Evolutionary conservation across 2,113 vertebrate genomes (phyloP).

Genomic region (Propithecus coquereli): DNA sequence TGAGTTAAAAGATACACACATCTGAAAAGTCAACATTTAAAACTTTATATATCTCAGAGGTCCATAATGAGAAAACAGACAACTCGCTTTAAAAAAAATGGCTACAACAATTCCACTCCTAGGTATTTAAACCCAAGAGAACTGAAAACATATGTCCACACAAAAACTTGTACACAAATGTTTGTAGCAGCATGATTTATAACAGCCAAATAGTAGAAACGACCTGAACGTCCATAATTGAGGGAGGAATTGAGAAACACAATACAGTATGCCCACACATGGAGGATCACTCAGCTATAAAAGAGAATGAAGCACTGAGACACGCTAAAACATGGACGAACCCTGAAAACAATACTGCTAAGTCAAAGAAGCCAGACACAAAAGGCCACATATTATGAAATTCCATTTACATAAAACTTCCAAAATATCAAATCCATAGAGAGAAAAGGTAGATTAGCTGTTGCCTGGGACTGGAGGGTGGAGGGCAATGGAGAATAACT

Average conservation of each 20-base stretch:
- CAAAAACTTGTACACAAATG: neutral
- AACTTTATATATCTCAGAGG: neutral
- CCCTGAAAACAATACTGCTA: neutral
- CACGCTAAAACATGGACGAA: neutral
- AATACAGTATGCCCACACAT: neutral
- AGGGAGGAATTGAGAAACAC: neutral
- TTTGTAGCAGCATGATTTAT: neutral
- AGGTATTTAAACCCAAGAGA: neutral
- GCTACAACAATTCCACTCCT: neutral
- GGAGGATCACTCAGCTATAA: neutral
- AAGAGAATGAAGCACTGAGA: neutral
- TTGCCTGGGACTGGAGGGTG: no score
- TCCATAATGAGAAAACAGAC: neutral
- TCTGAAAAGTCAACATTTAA: neutral
- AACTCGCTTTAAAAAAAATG: neutral
- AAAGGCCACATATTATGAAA: neutral
- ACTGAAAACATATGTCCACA: neutral
- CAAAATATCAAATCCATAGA: neutral
- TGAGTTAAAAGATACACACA: neutral
- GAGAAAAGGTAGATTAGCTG: neutral
- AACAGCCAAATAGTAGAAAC: neutral
- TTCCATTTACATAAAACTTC: neutral
- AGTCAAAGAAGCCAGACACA: neutral
- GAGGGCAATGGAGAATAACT: neutral
- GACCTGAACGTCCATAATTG: neutral